Percentiles rank a stretch among this genome's conserved stretches.
Evolutionary conservation across 2,888 invertebrate genomes (phyloP).

Genomic region (Pharmacophagus antenor): DNA sequence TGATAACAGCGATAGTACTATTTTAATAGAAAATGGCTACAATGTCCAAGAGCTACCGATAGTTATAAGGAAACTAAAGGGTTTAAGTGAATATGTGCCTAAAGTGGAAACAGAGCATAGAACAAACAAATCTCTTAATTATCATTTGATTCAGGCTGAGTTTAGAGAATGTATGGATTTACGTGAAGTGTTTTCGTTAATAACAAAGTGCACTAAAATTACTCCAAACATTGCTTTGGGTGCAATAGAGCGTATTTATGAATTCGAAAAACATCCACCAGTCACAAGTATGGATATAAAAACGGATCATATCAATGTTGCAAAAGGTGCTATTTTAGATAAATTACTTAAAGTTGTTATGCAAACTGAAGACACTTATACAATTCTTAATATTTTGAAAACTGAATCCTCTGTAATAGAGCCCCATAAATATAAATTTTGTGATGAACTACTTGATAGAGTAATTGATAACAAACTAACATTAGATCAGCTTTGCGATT

Average conservation of each 20-base stretch:
- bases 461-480: constrained; percentile 81
- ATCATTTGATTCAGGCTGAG: constrained; percentile 68
- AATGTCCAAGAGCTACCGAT: constrained; percentile 85
- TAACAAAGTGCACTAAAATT: constrained; percentile 74
- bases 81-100: constrained; percentile 54
- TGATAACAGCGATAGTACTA: constrained; percentile 69
- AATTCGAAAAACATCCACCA: constrained; percentile 59
- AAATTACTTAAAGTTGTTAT: constrained; percentile 67
- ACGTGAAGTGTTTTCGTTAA: constrained; percentile 67
- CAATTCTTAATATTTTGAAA: constrained; percentile 67
- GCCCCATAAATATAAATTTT: constrained; percentile 75
- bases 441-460: constrained; percentile 82
- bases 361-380: constrained; percentile 72
- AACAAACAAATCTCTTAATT: constrained; percentile 54
- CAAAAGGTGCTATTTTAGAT: constrained; percentile 72
- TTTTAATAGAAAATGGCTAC: constrained; percentile 84
- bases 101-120: constrained; percentile 39
- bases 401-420: constrained; percentile 64
- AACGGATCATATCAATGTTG: constrained; percentile 55
- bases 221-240: constrained; percentile 75
- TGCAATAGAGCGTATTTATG: constrained; percentile 72
- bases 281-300: constrained; percentile 45
- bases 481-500: constrained; percentile 81
- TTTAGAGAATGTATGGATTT: constrained; percentile 68
- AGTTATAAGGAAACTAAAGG: constrained; percentile 78